These are phyloP conservation scores for Mixornis gularis DNA, from an alignment of 2,113 vertebrate species.

Conservation along the genomic window DNA sequence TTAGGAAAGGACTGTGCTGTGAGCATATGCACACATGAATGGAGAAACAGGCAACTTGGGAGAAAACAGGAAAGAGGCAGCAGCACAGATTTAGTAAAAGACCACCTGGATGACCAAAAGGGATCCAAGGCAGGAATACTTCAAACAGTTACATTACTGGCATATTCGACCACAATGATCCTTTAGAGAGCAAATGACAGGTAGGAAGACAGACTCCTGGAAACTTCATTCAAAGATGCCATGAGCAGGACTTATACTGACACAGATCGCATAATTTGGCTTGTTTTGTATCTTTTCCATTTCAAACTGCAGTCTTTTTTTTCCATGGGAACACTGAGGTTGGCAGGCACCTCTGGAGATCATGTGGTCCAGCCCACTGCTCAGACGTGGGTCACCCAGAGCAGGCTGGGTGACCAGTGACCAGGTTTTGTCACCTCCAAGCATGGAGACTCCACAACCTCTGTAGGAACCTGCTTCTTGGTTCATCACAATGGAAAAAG, in stretches of 20 bases:
- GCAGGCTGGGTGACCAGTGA: neutral
- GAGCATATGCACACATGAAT: neutral
- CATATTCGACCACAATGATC: rapidly evolving
- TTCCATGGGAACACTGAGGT: neutral
- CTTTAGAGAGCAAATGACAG: neutral
- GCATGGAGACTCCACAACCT: neutral
- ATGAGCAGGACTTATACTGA: neutral
- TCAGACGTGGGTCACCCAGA: neutral
- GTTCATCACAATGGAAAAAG: neutral
- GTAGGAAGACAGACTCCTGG: neutral
- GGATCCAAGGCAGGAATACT: neutral
- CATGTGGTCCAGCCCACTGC: neutral
- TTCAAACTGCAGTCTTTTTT: neutral
- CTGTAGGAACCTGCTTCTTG: neutral
- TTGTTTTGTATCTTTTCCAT: neutral
- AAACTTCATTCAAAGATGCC: neutral
- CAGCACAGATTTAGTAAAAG: neutral
- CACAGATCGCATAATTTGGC: neutral
- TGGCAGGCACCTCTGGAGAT: neutral
- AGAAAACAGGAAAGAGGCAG: neutral
- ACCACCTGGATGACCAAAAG: neutral
- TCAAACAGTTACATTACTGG: neutral
- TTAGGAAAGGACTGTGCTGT: neutral
- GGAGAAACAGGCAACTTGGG: neutral
- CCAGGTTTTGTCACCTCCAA: neutral